phyloP scores from a whole-genome alignment of 2,113 vertebrate species.

The Uropsilus gracilis region DNA sequence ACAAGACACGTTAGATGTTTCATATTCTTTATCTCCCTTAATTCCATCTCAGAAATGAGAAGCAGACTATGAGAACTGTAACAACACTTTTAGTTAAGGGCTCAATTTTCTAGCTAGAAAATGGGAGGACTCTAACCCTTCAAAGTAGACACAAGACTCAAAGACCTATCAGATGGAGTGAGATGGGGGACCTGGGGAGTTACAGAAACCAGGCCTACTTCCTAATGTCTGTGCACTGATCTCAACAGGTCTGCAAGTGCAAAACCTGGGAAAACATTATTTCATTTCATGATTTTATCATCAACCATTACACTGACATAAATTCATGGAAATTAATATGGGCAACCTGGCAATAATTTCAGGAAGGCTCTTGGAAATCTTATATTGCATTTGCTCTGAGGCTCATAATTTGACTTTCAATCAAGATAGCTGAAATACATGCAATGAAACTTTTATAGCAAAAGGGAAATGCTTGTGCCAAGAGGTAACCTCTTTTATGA shows the following conservation, averaged over 20 bases:
- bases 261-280: slow-evolving; percentile 11
- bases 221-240: not conserved
- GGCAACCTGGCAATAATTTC: slow-evolving; percentile 56
- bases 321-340: slow-evolving; percentile 25
- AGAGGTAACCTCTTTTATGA: slow-evolving; percentile 46
- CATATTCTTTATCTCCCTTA: not conserved
- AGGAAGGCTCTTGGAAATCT: slow-evolving; percentile 41
- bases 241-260: slow-evolving; percentile 33
- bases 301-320: slow-evolving; percentile 22
- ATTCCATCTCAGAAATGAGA: not conserved
- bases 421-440: slow-evolving; percentile 49
- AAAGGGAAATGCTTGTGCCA: slow-evolving; percentile 44
- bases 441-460: slow-evolving; percentile 70
- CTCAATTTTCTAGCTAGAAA: not conserved
- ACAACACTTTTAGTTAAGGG: not conserved
- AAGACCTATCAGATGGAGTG: not conserved
- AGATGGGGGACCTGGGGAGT: not conserved
- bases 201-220: not conserved
- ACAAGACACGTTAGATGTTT: not conserved
- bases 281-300: slow-evolving; percentile 34
- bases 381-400: slow-evolving; percentile 51
- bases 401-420: slow-evolving; percentile 66
- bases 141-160: not conserved
- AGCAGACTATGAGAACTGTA: not conserved
- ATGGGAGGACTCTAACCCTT: not conserved